Evolutionary conservation across 2,797 vertebrate species (phyloP).

Genomic region (Hypotaenidia philippensis): DNA sequence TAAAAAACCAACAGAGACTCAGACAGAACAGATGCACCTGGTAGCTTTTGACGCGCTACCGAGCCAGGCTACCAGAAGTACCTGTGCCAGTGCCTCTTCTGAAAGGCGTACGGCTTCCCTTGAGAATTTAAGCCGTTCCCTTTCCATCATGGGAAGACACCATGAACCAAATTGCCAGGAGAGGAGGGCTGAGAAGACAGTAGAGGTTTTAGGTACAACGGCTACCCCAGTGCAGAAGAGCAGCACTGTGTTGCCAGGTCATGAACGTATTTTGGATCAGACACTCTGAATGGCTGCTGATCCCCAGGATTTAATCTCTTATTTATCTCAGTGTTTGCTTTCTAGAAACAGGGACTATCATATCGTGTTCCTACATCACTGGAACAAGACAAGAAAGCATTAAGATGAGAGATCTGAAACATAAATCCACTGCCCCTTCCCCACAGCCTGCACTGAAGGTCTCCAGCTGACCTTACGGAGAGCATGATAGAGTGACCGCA

Average conservation of each 20-base stretch:
- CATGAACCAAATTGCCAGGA: neutral
- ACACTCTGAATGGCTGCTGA: neutral
- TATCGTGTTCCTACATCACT: neutral
- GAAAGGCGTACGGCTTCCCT: neutral
- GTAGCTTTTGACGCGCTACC: neutral
- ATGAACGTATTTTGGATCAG: constrained; percentile 1
- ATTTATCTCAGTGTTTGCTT: constrained; percentile 32
- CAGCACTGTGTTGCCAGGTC: neutral
- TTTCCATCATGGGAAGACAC: neutral
- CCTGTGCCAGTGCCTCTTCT: constrained; percentile 13
- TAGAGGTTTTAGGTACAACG: neutral
- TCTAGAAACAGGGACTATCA: constrained; percentile 32
- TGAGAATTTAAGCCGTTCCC: neutral
- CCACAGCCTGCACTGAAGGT: neutral
- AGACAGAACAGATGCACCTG: constrained; percentile 65
- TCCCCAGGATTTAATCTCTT: constrained; percentile 47
- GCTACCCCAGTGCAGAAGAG: neutral
- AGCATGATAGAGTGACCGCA: neutral
- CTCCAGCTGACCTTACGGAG: neutral
- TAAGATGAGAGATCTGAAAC: neutral
- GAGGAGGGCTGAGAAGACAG: neutral
- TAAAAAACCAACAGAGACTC: constrained; percentile 17
- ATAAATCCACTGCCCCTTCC: neutral
- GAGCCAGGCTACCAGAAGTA: constrained; percentile 16
- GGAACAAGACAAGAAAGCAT: neutral